Percentiles rank a stretch among this genome's conserved stretches.
phyloP scores from a whole-genome alignment of 35 echinoderm and acorn worm species.

The Hemicentrotus pulcherrimus region DNA sequence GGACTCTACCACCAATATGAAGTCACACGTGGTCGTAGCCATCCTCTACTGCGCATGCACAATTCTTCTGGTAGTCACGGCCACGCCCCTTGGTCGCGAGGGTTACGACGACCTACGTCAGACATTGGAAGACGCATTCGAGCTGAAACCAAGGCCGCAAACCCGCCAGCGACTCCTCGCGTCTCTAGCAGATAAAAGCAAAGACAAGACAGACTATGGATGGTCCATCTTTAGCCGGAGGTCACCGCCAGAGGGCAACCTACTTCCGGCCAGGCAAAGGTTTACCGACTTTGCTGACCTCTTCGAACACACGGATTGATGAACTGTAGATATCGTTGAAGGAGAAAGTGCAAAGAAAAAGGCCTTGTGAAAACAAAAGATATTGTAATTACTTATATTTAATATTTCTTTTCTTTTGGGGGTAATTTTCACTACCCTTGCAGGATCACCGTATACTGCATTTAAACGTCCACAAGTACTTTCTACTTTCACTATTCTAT shows the following conservation, averaged over 20 bases:
- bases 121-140: conserved; percentile 26
- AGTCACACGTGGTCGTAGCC: conserved; percentile 36
- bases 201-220: conserved; percentile 29
- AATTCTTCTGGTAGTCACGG: not conserved
- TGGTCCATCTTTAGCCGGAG: conserved; percentile 42
- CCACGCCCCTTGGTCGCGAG: conserved; percentile 44
- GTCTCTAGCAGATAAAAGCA: conserved; percentile 18
- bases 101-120: conserved; percentile 23
- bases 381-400: conserved; percentile 14
- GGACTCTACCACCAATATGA: not conserved
- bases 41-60: conserved; percentile 40
- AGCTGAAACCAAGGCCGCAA: conserved; percentile 46
- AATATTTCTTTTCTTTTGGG: not conserved
- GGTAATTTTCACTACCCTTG: not conserved
- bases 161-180: conserved; percentile 33
- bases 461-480: not conserved
- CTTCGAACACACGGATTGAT: conserved; percentile 10
- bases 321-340: not conserved
- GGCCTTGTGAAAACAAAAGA: conserved; percentile 28
- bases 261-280: conserved; percentile 39
- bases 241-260: conserved; percentile 15
- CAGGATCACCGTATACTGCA: conserved; percentile 1
- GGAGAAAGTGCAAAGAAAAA: conserved; percentile 8
- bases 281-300: conserved; percentile 34
- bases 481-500: not conserved